These are phyloP conservation scores for Poecile montanus DNA, from an alignment of 2,797 vertebrate genomes.

Conservation along the genomic window DNA sequence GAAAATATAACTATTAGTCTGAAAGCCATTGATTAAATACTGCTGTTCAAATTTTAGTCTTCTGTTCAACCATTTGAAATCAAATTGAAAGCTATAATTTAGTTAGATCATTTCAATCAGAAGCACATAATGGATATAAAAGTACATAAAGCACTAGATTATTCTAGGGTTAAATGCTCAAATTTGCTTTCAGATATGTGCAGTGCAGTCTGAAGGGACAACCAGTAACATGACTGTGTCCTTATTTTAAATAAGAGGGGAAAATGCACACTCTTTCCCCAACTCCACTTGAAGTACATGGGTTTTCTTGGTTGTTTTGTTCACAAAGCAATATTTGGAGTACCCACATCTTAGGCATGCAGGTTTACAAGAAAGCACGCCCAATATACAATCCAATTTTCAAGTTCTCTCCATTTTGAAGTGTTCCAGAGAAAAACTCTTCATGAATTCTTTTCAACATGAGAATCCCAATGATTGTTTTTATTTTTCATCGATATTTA, in stretches of 20 bases:
- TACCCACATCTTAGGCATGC: background rate
- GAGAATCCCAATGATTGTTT: background rate
- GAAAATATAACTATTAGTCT: slow-evolving; percentile 27
- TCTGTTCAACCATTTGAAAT: slow-evolving; percentile 39
- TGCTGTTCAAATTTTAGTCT: slow-evolving; percentile 9
- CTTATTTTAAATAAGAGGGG: background rate
- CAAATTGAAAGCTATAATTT: slow-evolving; percentile 43
- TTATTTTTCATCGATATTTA: background rate
- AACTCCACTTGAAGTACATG: background rate
- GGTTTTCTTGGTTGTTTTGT: background rate
- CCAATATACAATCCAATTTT: background rate
- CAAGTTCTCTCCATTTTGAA: background rate
- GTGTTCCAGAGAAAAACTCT: background rate
- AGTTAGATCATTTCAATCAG: slow-evolving; percentile 30
- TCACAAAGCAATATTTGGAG: background rate
- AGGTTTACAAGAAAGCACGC: background rate
- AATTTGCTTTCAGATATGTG: background rate
- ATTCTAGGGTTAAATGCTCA: background rate
- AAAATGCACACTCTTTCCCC: background rate
- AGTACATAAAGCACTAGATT: slow-evolving; percentile 16
- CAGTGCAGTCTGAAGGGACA: background rate
- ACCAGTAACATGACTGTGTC: background rate
- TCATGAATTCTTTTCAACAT: background rate
- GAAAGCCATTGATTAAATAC: slow-evolving; percentile 30
- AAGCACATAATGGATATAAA: slow-evolving; percentile 29